Evolutionary conservation across 2,113 vertebrate genomes (phyloP), one percentile per base, ranked within the genome.

Genomic region (Elachura formosa): DNA sequence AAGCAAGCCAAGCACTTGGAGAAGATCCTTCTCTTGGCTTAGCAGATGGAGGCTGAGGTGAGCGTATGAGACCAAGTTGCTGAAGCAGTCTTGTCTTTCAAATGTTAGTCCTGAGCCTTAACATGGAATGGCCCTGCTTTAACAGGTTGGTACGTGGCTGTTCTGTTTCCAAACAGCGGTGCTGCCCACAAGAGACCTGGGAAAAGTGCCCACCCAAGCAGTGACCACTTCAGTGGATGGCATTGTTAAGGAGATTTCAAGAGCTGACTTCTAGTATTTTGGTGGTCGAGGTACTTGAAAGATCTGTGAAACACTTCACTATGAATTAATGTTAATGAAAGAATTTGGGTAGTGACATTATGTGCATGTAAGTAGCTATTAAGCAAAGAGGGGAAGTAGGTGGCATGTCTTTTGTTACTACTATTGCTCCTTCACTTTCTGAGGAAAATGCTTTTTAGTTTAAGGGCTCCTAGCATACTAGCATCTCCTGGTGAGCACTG

Each of bases 71-170:
- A 87, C 38, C 43, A 68, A 88, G 62, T 12, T 82, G 26, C 49
- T 61, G 75, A 49, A 75, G 77, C 81, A 74, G 12, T 72, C 69
- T 95, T 1, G 0, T 52, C 31, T 87, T 75, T 36, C 64, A 63
- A n/a, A 48, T 63, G 34, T 77, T 81, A 59, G 55, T 38, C n/a
- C 64, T 48, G 43, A 84, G n/a, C 36, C 18, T 68, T 41, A 20
- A 33, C 2, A 1, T 1, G 1, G 55, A 86, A 59, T 33, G 41
- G 25, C 41, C 16, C 22, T 61, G 28, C 61, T 78, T 90, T 87
- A 31, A 15, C 0, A 0, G 21, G 10, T 12, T 3, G 0, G 2
- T n/a, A 10, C 16, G 1, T 4, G 4, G 58, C 33, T 82, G 66
- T 74, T 38, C 46, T 62, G 28, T 48, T 76, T 61, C n/a, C 5